A percentile compares a stretch with the other conserved stretches of the same genome.
Conservation (phyloP, 2,113 vertebrate species). For the human region GRCh38 chrX:33197001-33197500, state of each 20-base stretch:
- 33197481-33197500: background rate
- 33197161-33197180: constrained; percentile 41
- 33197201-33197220: constrained; percentile 37
- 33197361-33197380: background rate
- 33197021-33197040: constrained; percentile 52
- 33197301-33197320: background rate
- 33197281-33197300: background rate
- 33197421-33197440: background rate
- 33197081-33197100: constrained; percentile 28
- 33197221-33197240: background rate
- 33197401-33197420: background rate
- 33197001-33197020: constrained; percentile 46
- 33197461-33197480: background rate
- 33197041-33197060: constrained; percentile 62
- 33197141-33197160: background rate
- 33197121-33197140: constrained; percentile 11
- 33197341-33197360: background rate
- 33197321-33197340: background rate
- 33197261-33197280: background rate
- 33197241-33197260: constrained; percentile 20
- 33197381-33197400: background rate
- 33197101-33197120: constrained; percentile 46
- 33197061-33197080: constrained; percentile 42
- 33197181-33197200: background rate
- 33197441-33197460: background rate